Conservation (phyloP, 2,888 invertebrate genomes). For the Tolmerus cingulatus region DNA sequence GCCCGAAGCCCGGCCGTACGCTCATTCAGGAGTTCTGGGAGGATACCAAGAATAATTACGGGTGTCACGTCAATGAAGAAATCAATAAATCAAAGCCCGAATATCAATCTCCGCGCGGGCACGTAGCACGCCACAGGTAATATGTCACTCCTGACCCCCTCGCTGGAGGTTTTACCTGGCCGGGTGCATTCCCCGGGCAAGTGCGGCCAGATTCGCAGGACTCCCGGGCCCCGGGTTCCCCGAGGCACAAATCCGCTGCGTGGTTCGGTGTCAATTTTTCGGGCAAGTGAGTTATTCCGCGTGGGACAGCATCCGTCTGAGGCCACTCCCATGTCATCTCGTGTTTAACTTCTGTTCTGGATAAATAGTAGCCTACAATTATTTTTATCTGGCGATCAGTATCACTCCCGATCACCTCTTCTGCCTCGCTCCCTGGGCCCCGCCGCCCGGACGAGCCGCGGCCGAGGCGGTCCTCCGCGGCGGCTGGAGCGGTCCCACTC, state of each 20-base stretch:
- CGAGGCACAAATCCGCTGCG: neutral
- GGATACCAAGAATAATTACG: constrained; percentile 58
- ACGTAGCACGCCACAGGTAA: constrained; percentile 19
- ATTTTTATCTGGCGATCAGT: constrained; percentile 47
- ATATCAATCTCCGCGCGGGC: constrained; percentile 11
- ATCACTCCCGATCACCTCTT: constrained; percentile 43
- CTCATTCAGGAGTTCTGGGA: constrained; percentile 30
- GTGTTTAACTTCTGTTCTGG: constrained; percentile 48
- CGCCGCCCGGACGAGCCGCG: neutral
- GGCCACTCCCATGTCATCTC: constrained; percentile 48
- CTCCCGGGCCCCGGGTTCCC: neutral
- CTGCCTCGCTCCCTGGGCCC: neutral
- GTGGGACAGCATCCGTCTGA: constrained; percentile 24
- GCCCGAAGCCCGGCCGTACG: neutral
- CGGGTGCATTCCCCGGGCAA: neutral
- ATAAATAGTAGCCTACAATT: constrained; percentile 47
- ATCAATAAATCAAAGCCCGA: constrained; percentile 60
- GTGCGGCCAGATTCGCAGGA: neutral
- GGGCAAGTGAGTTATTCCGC: neutral
- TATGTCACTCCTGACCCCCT: neutral
- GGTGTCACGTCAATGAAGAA: constrained; percentile 59
- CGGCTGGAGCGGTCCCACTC: neutral
- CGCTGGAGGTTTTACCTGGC: constrained; percentile 24
- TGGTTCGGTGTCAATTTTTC: neutral
- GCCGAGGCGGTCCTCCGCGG: neutral